Percentiles rank a stretch among this genome's conserved stretches.
Evolutionary conservation across 2,888 invertebrate genomes (phyloP).

Genomic region (Phaonia tiefii): DNA sequence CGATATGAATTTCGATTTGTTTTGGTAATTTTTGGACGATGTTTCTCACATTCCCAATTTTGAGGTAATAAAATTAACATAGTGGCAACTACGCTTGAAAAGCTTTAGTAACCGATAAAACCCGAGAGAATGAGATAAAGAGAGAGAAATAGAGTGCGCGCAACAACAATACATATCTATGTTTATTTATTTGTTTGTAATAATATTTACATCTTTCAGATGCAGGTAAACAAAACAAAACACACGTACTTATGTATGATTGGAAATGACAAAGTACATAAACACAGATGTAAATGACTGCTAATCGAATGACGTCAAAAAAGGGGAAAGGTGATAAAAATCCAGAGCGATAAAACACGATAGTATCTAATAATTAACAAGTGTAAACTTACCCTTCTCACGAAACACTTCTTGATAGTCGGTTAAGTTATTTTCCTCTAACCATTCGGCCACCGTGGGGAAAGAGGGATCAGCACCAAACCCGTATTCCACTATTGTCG

Average conservation of each 20-base stretch:
- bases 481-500: constrained; percentile 64
- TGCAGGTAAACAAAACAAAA: not conserved
- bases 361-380: not conserved
- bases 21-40: too few species aligned
- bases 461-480: constrained; percentile 81
- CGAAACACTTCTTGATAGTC: constrained; percentile 86
- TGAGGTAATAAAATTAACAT: too few species aligned
- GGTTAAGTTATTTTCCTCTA: constrained; percentile 87
- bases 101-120: too few species aligned
- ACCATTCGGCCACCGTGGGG: constrained; percentile 86
- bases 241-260: not conserved
- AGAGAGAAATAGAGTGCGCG: too few species aligned
- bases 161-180: too few species aligned
- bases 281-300: constrained; percentile 5
- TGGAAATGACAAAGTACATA: not conserved
- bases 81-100: too few species aligned
- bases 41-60: too few species aligned
- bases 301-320: not conserved
- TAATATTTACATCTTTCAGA: too few species aligned
- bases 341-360: not conserved
- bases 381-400: constrained; percentile 85
- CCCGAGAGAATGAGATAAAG: too few species aligned
- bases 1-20: too few species aligned
- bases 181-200: too few species aligned
- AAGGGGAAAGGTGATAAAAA: constrained; percentile 1